Base-by-base conservation (phyloP, 2,113 vertebrate species). In the Melozone crissalis region DNA sequence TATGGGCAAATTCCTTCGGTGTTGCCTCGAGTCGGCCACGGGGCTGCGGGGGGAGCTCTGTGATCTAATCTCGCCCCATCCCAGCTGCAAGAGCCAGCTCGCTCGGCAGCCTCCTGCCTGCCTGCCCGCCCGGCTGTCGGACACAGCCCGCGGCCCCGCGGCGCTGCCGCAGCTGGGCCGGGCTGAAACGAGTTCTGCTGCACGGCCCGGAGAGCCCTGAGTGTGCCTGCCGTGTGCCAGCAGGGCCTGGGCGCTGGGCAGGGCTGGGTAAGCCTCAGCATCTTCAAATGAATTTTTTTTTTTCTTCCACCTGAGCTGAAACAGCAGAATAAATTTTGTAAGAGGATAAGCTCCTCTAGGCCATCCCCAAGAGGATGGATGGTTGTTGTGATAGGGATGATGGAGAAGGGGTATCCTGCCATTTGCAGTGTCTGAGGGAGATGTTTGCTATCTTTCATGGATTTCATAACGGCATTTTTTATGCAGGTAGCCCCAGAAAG, bases 261-360 rank as follows among this genome's bases (percentile, higher is more conserved):
- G 39, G 39, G 39, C 39, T 39, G 39, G 0, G 0, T 30, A 39
- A 79, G 58, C 86, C 82, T 89, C 84, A 81, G 87, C 83, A 51
- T 79, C 80, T 94, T 96, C 72, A 57, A 16, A 84, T 94, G 55
- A 20, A 19, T n/a, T 58, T 76, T 98, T 13, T 66, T 49, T 3
- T 78, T 97, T 97, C 52, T 97, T 93, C 82, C 93, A 74, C 65
- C 87, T 92, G 93, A 91, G 86, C 41, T 67, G 90, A 80, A 97
- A 96, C 96, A 97, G 96, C 94, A 91, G 96, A 95, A 92, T 94
- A 97, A 97, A 97, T 94, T 90, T 79, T 35, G 85, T 98, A 91
- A 96, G 97, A 94, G 84, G 97, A 76, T 94, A 74, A 97, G 89
- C 58, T 87, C 83, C 73, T 84, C 87, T 71, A 78, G 85, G 75